These are phyloP conservation scores for Carcina quercana DNA, from an alignment of 2,888 invertebrate species.

Conservation along the genomic window DNA sequence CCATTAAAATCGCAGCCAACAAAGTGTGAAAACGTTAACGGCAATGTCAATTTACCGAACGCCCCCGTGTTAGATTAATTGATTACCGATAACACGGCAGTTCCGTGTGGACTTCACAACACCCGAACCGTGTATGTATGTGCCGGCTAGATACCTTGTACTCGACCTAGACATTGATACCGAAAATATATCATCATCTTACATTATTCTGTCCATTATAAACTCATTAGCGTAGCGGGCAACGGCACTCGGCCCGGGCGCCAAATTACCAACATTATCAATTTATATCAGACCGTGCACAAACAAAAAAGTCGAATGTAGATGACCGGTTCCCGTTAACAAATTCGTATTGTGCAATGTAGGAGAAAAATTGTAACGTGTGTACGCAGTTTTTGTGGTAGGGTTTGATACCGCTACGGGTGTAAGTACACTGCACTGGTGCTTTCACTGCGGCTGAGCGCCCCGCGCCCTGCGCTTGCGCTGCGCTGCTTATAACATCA, in stretches of 20 bases:
- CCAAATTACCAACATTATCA: slow-evolving; percentile 74
- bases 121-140: too few relatives aligned
- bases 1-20: too few relatives aligned
- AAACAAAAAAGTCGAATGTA: slow-evolving; percentile 70
- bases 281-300: slow-evolving; percentile 66
- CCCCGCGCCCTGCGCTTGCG: slow-evolving; percentile 14
- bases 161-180: slow-evolving; percentile 69
- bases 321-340: slow-evolving; percentile 71
- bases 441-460: slow-evolving; percentile 49
- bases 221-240: slow-evolving; percentile 71
- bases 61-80: too few relatives aligned
- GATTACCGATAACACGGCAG: not conserved
- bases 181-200: slow-evolving; percentile 65
- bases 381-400: slow-evolving; percentile 51
- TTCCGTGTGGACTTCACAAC: slow-evolving; percentile 6
- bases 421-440: slow-evolving; percentile 47
- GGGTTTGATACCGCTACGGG: slow-evolving; percentile 59
- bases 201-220: slow-evolving; percentile 70
- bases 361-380: slow-evolving; percentile 69
- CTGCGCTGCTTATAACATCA: too few relatives aligned
- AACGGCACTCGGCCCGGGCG: slow-evolving; percentile 66
- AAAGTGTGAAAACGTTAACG: too few relatives aligned
- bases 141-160: too few relatives aligned
- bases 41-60: too few relatives aligned
- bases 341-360: slow-evolving; percentile 73